Evolutionary conservation across 1,140 invertebrate species (phyloP).

Genomic region (Drosophila kanapiae): DNA sequence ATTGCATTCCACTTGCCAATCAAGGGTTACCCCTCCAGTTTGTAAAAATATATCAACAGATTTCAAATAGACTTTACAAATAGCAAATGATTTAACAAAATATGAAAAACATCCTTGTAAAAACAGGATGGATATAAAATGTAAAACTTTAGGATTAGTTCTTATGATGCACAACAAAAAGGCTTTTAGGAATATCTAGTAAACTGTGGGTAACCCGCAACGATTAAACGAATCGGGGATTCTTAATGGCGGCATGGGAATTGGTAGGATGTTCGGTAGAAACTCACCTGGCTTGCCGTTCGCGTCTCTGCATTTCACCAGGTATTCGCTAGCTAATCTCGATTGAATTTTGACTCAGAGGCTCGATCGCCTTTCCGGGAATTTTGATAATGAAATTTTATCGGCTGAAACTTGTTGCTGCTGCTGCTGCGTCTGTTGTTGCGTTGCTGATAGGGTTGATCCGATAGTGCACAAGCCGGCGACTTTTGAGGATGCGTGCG

Average conservation of each 20-base stretch:
- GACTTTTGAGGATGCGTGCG: slow-evolving; percentile 30
- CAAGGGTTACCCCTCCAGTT: neutral
- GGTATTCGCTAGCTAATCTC: slow-evolving; percentile 39
- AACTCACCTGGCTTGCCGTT: slow-evolving; percentile 78
- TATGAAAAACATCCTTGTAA: no score
- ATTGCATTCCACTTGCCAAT: neutral
- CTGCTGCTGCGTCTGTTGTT: slow-evolving; percentile 19
- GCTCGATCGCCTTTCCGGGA: slow-evolving; percentile 59
- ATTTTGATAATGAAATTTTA: slow-evolving; percentile 65
- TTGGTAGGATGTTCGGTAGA: no score
- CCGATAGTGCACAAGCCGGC: slow-evolving; percentile 28
- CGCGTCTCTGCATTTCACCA: slow-evolving; percentile 69
- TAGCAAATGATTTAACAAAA: no score
- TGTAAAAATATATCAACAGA: neutral
- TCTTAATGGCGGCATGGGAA: neutral
- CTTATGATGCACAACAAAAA: neutral
- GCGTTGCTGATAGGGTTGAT: slow-evolving; percentile 48
- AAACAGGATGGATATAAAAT: no score
- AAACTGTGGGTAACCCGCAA: neutral
- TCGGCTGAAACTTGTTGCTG: slow-evolving; percentile 34
- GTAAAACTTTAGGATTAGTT: neutral
- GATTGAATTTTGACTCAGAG: slow-evolving; percentile 67
- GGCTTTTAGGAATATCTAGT: neutral
- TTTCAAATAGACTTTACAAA: no score
- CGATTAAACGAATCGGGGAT: neutral